Evolutionary conservation across 1,140 invertebrate species (phyloP), one percentile per base, ranked within the genome.

Genomic region (Chymomyza costata): DNA sequence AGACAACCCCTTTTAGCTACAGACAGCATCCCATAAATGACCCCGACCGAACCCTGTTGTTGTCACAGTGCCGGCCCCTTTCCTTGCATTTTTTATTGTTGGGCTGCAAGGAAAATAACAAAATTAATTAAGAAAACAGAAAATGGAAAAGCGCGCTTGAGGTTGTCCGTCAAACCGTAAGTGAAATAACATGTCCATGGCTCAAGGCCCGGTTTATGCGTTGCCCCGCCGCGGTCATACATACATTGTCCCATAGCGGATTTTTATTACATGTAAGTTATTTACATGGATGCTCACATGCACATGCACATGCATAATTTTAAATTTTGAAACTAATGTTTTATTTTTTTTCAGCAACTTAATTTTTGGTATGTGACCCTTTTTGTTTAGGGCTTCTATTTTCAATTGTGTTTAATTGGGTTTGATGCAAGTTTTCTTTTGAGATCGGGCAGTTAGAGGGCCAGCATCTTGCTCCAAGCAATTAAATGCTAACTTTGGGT

Each of bases 91-190:
- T 63, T 63, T 43, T 53, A 40, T 53, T 31, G 18, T 41, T 8
- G 41, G 6, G 48, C 35, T 46, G 32, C 11, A 37, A 41, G 46
- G 39, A 57, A 61, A 71, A 54, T 48, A 49, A 32, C 11, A 48
- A 73, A 67, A 70, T 76, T 70, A 70, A 78, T 76, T 76, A 78
- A 76, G 71, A 76, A 76, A 68, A 62, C 50, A 58, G 45, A 58
- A 16, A 39, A 16, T 11, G 37, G n/a, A 25, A 50, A 16, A 5
- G 21, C 21, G 21, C 21, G 21, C 21, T 25, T 40, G 58, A 61
- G 58, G 58, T 56, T 61, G 58, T 61, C 58, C 53, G 53, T 61
- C 58, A 61, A 61, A 46, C 53, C 53, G 11, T 44, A 54, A 38
- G 40, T n/a, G n/a, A n/a, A n/a, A n/a, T n/a, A n/a, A n/a, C n/a